Evolutionary conservation across 2,797 vertebrate genomes (phyloP), one percentile per base, ranked within the genome.

Genomic region (Cyprinodon diabolis): DNA sequence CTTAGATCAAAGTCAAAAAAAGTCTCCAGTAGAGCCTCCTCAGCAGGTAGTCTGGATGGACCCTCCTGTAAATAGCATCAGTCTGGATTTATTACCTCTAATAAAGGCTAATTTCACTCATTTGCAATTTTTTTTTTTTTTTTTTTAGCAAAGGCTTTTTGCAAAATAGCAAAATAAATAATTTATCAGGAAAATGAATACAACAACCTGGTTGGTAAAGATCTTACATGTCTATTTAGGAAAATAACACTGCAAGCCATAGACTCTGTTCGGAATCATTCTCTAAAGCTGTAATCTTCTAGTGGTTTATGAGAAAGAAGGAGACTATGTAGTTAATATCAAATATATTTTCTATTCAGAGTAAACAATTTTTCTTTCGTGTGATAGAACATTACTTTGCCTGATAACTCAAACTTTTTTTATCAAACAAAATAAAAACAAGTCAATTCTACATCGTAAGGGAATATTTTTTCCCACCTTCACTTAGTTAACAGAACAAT

Each of bases 401-500:
- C 37, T 63, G 37, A 21, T 35, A n/a, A 19, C 12, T 40, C 19
- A 40, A 19, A 43, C 4, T 8, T n/a, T n/a, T 40, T 4, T 45
- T 45, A 14, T 14, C 21, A n/a, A 21, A 65, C 47, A 48, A 12
- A 48, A 43, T 30, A n/a, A 63, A 23, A 12, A 23, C 23, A 65
- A 45, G 11, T 11, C 11, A 23, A 14, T 5, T 45, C 62, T n/a
- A 45, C 19, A 65, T 45, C 40, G 40, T 45, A 11, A 14, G 8
- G 40, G 21, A 65, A 10, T 14, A 65, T 5, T 23, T 65, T 65
- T 65, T 7, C 37, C 3, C 4, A 6, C 45, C 45, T 65, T 12
- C 6, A n/a, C 60, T 63, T 6, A 43, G 48, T 72, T 4, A 66
- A 70, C 6, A 0, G 37, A 83, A 80, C 72, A 87, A 79, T 69